A percentile compares a stretch with the other conserved stretches of the same genome.
Evolutionary conservation across 2,113 vertebrate genomes (phyloP).

Genomic region (Chionis minor): DNA sequence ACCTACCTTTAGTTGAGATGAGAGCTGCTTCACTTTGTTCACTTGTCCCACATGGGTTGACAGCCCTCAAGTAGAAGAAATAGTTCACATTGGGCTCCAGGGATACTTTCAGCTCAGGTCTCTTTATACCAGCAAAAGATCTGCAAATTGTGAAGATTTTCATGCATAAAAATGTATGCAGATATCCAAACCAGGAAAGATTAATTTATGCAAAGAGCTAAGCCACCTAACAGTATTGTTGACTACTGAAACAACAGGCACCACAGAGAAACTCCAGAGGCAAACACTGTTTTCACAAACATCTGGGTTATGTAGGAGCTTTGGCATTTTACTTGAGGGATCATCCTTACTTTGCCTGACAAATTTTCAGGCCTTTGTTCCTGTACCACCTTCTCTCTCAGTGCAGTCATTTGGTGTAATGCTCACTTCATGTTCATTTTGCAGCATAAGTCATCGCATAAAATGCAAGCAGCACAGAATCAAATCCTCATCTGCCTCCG

Average conservation of each 20-base stretch:
- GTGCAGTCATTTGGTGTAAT: background rate
- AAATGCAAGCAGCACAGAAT: background rate
- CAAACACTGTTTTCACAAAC: background rate
- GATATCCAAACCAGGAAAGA: background rate
- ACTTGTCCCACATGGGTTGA: slow-evolving; percentile 86
- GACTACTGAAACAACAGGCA: background rate
- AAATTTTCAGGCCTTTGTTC: background rate
- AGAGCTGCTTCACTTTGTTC: slow-evolving; percentile 95
- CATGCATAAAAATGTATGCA: background rate
- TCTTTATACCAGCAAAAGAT: slow-evolving; percentile 89
- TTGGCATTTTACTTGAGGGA: background rate
- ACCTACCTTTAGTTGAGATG: slow-evolving; percentile 92
- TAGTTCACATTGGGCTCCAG: slow-evolving; percentile 93
- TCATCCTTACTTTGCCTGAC: background rate
- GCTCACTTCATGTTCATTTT: background rate
- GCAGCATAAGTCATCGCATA: background rate
- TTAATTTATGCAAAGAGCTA: background rate
- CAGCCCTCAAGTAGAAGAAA: slow-evolving; percentile 93
- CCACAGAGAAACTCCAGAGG: background rate
- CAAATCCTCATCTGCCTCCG: background rate
- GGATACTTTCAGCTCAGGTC: slow-evolving; percentile 83
- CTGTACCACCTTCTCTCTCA: background rate
- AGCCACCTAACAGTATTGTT: background rate
- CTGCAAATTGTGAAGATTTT: slow-evolving; percentile 70
- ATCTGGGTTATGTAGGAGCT: background rate